Evolutionary conservation across 2,113 vertebrate species (phyloP), one percentile per base, ranked within the genome.

Genomic region (Channa maculata): DNA sequence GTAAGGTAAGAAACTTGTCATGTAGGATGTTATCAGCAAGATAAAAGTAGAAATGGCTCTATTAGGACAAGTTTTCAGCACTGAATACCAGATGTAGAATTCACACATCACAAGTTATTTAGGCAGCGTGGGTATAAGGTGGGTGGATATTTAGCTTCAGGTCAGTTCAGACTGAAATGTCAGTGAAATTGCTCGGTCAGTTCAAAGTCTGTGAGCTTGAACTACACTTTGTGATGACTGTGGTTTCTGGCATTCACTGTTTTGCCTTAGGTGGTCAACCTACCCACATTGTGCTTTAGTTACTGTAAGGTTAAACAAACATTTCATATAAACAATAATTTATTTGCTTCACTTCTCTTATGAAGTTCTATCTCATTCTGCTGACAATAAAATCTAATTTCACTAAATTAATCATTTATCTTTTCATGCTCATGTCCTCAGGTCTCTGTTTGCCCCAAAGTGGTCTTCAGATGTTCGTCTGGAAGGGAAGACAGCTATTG

Each of bases 401-500:
- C 3, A 13, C 2, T 46, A 6, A 4, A 39, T 3, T 36, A 14
- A 66, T 38, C 14, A 43, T 11, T 53, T 51, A 14, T 44, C 41
- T 5, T 8, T 48, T 67, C 9, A 53, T 33, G 2, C 0, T 15
- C 61, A 6, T 11, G 51, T 43, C 57, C n/a, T 62, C 48, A 94
- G 92, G 84, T 91, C 85, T 79, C 55, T 94, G 44, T 65, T 91
- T 51, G 3, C 70, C n/a, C 65, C 80, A 14, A 78, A 84, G 7
- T 94, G 92, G 89, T 89, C 90, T 2, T 94, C 92, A 24, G 88
- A 93, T 54, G 79, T 82, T 12, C 57, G 68, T 43, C 83, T 94
- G 37, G 93, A 95, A 12, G 94, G 94, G 50, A 94, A 93, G 79
- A 95, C 89, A 0, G 93, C 91, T 3, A 82, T 95, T 38, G 76